Percentiles rank a stretch among this genome's conserved stretches.
phyloP scores from a whole-genome alignment of 2,113 vertebrate species.

The Solea senegalensis region DNA sequence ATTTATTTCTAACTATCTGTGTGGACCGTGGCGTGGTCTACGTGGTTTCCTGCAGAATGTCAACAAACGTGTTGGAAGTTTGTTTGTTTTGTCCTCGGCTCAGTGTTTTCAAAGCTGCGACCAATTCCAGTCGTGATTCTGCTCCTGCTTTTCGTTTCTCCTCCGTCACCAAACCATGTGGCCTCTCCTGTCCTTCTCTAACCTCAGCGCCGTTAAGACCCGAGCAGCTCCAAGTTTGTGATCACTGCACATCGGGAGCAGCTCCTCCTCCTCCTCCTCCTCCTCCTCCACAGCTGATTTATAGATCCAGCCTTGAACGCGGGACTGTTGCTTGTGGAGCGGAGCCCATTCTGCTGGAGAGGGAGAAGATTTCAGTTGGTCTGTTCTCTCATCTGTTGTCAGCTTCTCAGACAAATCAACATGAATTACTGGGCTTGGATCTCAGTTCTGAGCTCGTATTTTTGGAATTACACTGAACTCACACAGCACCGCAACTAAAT shows the following conservation, averaged over 20 bases:
- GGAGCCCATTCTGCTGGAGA: constrained; percentile 59
- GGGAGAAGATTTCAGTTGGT: constrained; percentile 38
- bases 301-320: constrained; percentile 83
- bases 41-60: background rate
- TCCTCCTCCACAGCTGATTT: constrained; percentile 76
- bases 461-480: constrained; percentile 1
- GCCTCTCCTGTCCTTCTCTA: constrained; percentile 47
- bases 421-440: constrained; percentile 41
- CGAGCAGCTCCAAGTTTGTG: constrained; percentile 67
- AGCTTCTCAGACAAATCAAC: constrained; percentile 27
- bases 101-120: background rate
- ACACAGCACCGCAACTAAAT: constrained; percentile 13
- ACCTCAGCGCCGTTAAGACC: constrained; percentile 52
- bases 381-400: constrained; percentile 26
- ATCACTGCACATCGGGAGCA: constrained; percentile 37
- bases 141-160: too few species aligned
- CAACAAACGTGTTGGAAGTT: background rate
- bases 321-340: constrained; percentile 54
- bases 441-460: constrained; percentile 12
- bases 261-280: background rate
- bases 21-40: too few species aligned
- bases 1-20: too few species aligned
- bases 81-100: background rate
- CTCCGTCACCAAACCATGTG: constrained; percentile 17
- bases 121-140: too few species aligned